Evolutionary conservation across 2,888 invertebrate genomes (phyloP).

Genomic region (Orchestes rusci): DNA sequence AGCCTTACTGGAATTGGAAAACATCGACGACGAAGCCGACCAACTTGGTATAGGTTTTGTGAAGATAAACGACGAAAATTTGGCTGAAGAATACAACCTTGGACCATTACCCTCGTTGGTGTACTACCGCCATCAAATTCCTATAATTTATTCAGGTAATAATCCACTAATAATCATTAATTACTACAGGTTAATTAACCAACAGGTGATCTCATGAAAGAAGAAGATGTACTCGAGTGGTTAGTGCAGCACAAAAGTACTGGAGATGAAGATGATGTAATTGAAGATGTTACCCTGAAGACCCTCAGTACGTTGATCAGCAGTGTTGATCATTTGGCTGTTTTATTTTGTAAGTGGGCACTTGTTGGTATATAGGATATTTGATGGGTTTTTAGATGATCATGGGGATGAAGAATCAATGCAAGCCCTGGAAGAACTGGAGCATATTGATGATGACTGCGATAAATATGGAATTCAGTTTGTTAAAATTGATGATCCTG

Average conservation of each 20-base stretch:
- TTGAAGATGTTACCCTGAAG: slow-evolving; percentile 89
- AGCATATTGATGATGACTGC: slow-evolving; percentile 90
- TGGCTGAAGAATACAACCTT: slow-evolving; percentile 89
- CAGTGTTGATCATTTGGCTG: slow-evolving; percentile 86
- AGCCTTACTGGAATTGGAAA: slow-evolving; percentile 84
- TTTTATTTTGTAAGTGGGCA: slow-evolving; percentile 73
- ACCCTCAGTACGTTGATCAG: slow-evolving; percentile 80
- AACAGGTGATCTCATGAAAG: slow-evolving; percentile 81
- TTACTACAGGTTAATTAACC: slow-evolving; percentile 42
- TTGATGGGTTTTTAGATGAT: slow-evolving; percentile 56
- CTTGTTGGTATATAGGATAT: background rate
- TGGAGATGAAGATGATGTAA: slow-evolving; percentile 88
- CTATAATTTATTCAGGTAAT: slow-evolving; percentile 87
- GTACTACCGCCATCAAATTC: slow-evolving; percentile 90
- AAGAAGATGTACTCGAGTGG: slow-evolving; percentile 92
- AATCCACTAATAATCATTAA: background rate
- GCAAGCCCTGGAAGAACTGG: slow-evolving; percentile 77
- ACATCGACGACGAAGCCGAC: slow-evolving; percentile 92
- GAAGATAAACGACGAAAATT: slow-evolving; percentile 84
- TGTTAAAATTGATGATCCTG: slow-evolving; percentile 83
- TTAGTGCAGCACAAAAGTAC: slow-evolving; percentile 88
- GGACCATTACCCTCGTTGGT: slow-evolving; percentile 82
- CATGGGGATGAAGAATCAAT: slow-evolving; percentile 83
- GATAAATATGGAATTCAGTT: slow-evolving; percentile 89
- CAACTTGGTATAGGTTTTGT: slow-evolving; percentile 91